These are phyloP conservation scores for Athripsodes cinereus DNA, from an alignment of 2,888 invertebrate genomes.

Conservation along the genomic window DNA sequence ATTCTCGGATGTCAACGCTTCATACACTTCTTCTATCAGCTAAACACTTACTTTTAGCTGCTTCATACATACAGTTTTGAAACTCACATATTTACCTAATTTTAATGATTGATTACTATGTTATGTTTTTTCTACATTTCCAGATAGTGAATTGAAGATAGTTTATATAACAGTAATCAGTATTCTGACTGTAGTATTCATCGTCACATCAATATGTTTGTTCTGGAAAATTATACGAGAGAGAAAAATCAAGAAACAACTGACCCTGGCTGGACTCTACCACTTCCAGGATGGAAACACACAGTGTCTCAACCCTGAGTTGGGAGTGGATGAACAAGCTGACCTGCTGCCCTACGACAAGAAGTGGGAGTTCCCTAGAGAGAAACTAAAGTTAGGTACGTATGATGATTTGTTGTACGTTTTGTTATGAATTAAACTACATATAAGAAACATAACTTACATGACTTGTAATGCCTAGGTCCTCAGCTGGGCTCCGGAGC, in stretches of 20 bases:
- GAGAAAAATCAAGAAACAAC: conserved; percentile 56
- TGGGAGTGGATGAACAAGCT: conserved; percentile 88
- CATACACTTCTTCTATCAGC: too few relatives aligned
- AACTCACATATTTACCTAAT: too few relatives aligned
- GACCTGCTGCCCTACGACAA: conserved; percentile 86
- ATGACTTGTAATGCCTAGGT: conserved; percentile 44
- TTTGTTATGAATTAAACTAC: too few relatives aligned
- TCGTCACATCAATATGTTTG: conserved; percentile 37
- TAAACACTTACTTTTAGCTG: too few relatives aligned
- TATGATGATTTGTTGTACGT: too few relatives aligned
- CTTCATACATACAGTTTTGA: too few relatives aligned
- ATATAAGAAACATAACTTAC: too few relatives aligned
- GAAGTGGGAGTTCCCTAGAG: conserved; percentile 86
- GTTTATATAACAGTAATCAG: neutral
- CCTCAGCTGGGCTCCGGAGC: conserved; percentile 90
- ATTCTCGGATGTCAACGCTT: too few relatives aligned
- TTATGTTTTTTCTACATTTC: too few relatives aligned
- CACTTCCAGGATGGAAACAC: conserved; percentile 75
- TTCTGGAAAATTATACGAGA: conserved; percentile 48
- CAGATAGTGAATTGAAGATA: neutral
- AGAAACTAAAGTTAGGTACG: conserved; percentile 75
- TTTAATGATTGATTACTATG: too few relatives aligned
- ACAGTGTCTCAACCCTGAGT: conserved; percentile 78
- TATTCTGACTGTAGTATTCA: neutral
- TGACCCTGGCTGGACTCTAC: conserved; percentile 66